phyloP scores from a whole-genome alignment of 2,797 vertebrate genomes.

The Crenichthys baileyi region DNA sequence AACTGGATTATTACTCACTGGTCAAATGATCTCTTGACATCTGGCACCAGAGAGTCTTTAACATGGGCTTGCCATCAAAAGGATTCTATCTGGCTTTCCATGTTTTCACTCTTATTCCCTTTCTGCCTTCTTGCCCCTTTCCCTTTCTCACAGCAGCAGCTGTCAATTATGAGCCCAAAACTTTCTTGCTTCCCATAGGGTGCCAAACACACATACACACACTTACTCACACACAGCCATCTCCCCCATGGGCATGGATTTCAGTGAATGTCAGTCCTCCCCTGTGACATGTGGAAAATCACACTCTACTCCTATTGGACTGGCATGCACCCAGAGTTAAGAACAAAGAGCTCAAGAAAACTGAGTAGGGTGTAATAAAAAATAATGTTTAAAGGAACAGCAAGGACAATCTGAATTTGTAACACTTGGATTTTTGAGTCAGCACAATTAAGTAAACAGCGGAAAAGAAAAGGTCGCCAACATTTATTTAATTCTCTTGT shows the following conservation, averaged over 20 bases:
- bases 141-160: slow-evolving; percentile 69
- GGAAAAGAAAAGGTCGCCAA: background rate
- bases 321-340: slow-evolving; percentile 51
- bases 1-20: no score
- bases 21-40: no score
- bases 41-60: slow-evolving; percentile 41
- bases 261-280: slow-evolving; percentile 66
- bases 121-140: slow-evolving; percentile 16
- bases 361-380: slow-evolving; percentile 42
- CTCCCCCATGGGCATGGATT: slow-evolving; percentile 66
- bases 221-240: slow-evolving; percentile 33
- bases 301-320: slow-evolving; percentile 58
- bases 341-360: slow-evolving; percentile 51
- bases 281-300: slow-evolving; percentile 65
- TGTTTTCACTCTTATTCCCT: slow-evolving; percentile 28
- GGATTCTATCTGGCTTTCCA: slow-evolving; percentile 49
- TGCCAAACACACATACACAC: slow-evolving; percentile 41
- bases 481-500: background rate
- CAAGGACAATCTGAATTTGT: slow-evolving; percentile 37
- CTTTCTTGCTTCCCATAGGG: slow-evolving; percentile 69
- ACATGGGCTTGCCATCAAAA: slow-evolving; percentile 58
- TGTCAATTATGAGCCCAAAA: slow-evolving; percentile 74
- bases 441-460: background rate
- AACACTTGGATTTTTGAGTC: background rate
- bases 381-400: slow-evolving; percentile 27